phyloP scores from a whole-genome alignment of 2,113 vertebrate genomes.

The Gallinago jamesoni region DNA sequence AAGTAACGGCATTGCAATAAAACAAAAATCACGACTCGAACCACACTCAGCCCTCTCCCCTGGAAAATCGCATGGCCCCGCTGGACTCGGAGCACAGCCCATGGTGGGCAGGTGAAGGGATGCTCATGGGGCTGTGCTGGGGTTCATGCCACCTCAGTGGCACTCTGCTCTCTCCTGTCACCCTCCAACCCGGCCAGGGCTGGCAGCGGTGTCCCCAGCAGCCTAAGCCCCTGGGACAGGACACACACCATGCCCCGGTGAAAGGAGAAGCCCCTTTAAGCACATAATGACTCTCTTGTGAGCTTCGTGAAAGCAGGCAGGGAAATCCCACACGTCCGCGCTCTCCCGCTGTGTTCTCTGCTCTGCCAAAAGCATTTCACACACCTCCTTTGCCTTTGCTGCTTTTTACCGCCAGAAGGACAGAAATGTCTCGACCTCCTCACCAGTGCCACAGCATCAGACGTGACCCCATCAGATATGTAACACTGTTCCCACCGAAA shows the following conservation, averaged over 20 bases:
- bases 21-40: neutral
- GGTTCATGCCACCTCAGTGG: accelerated
- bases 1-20: neutral
- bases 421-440: neutral
- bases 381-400: neutral
- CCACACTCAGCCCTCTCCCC: neutral
- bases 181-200: neutral
- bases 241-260: accelerated
- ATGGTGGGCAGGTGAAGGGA: neutral
- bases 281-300: neutral
- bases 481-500: neutral
- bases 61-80: neutral
- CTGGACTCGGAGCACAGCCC: accelerated
- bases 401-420: constrained; percentile 64
- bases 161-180: neutral
- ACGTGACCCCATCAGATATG: accelerated
- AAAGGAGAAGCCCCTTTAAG: neutral
- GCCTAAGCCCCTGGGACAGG: neutral
- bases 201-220: neutral
- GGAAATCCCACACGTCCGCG: constrained; percentile 56
- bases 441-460: neutral
- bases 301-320: constrained; percentile 50
- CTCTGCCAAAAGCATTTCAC: neutral
- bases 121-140: neutral
- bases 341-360: constrained; percentile 28